Conservation (phyloP, 2,113 vertebrate genomes). For the Rhipidura dahli region DNA sequence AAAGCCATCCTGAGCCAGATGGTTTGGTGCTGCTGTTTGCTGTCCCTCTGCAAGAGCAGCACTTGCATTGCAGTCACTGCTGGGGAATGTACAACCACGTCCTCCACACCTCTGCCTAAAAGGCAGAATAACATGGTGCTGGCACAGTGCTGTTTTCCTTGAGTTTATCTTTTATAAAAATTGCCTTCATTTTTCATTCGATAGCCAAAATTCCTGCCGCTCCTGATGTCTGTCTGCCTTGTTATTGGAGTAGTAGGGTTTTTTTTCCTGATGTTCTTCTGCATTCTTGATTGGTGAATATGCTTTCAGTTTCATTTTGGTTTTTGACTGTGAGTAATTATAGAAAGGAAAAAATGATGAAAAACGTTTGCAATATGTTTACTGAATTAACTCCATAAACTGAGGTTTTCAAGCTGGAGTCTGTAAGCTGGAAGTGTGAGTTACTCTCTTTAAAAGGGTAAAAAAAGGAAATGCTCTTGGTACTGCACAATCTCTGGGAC, state of each 20-base stretch:
- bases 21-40: neutral
- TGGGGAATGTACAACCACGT: neutral
- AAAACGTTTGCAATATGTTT: neutral
- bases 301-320: conserved; percentile 46
- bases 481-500: neutral
- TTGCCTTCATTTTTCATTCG: neutral
- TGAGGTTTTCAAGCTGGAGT: neutral
- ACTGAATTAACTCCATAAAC: neutral
- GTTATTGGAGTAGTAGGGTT: neutral
- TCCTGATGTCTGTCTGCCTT: neutral
- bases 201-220: neutral
- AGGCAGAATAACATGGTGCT: accelerated
- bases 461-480: neutral
- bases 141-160: neutral
- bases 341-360: neutral
- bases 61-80: neutral
- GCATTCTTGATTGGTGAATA: neutral
- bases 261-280: neutral
- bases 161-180: neutral
- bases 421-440: neutral
- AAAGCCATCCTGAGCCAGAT: accelerated
- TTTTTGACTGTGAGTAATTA: neutral
- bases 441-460: neutral
- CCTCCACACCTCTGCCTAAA: neutral
- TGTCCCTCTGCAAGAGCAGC: neutral